Evolutionary conservation across 2,888 invertebrate species (phyloP).

Genomic region (Cepaea hortensis): DNA sequence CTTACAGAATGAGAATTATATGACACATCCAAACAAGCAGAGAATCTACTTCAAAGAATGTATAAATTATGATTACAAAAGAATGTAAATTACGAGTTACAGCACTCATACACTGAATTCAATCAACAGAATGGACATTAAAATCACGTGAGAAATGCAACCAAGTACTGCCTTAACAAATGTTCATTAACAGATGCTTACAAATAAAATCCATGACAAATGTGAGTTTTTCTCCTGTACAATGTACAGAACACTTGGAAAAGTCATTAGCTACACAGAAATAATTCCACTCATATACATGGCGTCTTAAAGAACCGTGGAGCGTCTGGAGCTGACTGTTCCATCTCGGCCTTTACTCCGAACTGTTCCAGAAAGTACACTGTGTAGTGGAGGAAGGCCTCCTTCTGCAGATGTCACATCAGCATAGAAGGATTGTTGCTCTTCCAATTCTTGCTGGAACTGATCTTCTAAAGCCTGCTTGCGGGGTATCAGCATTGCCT

Average conservation of each 20-base stretch:
- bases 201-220: not conserved
- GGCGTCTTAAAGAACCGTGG: slow-evolving; percentile 61
- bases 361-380: slow-evolving; percentile 54
- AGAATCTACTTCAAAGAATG: too few relatives aligned
- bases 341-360: slow-evolving; percentile 59
- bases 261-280: not conserved
- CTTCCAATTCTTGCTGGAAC: slow-evolving; percentile 91
- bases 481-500: too few relatives aligned
- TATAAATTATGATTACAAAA: too few relatives aligned
- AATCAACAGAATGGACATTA: not conserved
- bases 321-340: slow-evolving; percentile 61
- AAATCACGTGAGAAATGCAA: not conserved
- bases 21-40: too few relatives aligned
- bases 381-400: slow-evolving; percentile 42
- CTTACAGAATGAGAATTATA: too few relatives aligned
- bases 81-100: too few relatives aligned
- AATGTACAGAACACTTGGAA: not conserved
- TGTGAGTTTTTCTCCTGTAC: not conserved
- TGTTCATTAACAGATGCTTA: not conserved
- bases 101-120: too few relatives aligned
- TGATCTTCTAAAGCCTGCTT: slow-evolving; percentile 94
- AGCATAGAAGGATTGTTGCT: slow-evolving; percentile 85
- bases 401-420: slow-evolving; percentile 56
- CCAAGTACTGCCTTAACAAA: not conserved
- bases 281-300: not conserved